Conservation (phyloP, 2,797 vertebrate species). For the Distichodus sexfasciatus region DNA sequence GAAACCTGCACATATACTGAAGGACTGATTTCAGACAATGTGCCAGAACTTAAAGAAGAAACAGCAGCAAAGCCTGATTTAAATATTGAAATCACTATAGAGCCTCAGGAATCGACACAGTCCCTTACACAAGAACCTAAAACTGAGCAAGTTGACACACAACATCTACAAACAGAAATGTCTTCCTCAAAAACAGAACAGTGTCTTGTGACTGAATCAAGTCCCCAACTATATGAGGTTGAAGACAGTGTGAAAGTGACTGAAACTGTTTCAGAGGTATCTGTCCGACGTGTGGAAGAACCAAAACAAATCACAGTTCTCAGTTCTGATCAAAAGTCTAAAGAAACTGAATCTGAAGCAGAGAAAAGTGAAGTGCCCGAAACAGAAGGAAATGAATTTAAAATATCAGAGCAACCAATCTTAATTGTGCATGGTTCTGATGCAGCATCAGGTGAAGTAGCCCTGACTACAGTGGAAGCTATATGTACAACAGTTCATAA, state of each 20-base stretch:
- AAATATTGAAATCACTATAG: constrained; percentile 3
- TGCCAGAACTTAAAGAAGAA: constrained; percentile 30
- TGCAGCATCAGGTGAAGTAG: not conserved
- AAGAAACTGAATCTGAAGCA: constrained; percentile 19
- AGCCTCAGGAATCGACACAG: constrained; percentile 3
- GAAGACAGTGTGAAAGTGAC: not conserved
- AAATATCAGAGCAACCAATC: constrained; percentile 5
- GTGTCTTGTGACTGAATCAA: not conserved
- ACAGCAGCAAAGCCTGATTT: constrained; percentile 28
- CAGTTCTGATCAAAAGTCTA: constrained; percentile 5
- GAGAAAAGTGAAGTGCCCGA: not conserved
- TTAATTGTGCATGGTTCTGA: not conserved
- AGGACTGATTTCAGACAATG: not conserved
- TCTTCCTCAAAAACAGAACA: constrained; percentile 5
- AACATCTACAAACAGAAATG: not conserved
- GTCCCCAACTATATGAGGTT: not conserved
- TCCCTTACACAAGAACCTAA: not conserved
- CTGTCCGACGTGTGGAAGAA: constrained; percentile 27
- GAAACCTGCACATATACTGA: not conserved
- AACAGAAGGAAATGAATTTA: not conserved
- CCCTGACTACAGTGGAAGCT: not conserved
- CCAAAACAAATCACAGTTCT: constrained; percentile 3
- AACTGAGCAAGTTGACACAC: not conserved
- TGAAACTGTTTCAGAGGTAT: constrained; percentile 16
- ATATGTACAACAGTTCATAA: constrained; percentile 8